Percentiles rank a stretch among this genome's conserved stretches.
Evolutionary conservation across 2,797 vertebrate genomes (phyloP).

Genomic region (Lacerta agilis): DNA sequence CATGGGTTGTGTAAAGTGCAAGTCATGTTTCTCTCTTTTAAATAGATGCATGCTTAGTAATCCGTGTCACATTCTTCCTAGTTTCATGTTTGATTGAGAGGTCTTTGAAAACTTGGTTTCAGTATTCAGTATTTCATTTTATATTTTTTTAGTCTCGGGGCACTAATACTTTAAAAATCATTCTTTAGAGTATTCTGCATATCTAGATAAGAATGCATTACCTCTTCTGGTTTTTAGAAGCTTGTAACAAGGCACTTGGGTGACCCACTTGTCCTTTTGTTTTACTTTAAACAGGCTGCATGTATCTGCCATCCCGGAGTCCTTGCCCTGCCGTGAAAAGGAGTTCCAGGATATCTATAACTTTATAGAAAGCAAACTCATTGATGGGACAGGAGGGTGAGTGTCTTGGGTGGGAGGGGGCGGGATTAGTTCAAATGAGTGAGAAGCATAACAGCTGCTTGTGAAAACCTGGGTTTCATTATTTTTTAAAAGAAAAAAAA

Average conservation of each 20-base stretch:
- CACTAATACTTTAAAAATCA: neutral
- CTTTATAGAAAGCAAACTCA: slow-evolving; percentile 95
- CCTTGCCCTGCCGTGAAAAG: slow-evolving; percentile 93
- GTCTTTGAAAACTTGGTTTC: neutral
- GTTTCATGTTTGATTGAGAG: neutral
- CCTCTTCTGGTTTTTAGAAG: neutral
- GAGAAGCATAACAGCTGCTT: neutral
- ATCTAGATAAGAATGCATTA: no score
- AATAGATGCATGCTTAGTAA: neutral
- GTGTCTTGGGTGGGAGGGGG: slow-evolving; percentile 49
- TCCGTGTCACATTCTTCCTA: neutral
- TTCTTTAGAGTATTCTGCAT: neutral
- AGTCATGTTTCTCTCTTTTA: neutral
- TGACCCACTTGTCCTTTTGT: neutral
- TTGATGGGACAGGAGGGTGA: slow-evolving; percentile 93
- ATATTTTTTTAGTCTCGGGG: no score
- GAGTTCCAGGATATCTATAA: slow-evolving; percentile 96
- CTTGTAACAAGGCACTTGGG: neutral
- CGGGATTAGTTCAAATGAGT: neutral
- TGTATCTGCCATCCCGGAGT: slow-evolving; percentile 91
- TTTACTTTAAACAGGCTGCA: slow-evolving; percentile 79
- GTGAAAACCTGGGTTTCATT: neutral
- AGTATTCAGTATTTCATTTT: neutral
- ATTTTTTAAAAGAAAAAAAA: neutral
- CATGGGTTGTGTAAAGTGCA: neutral